Percentiles rank a stretch among this genome's conserved stretches.
These are phyloP conservation scores for Pseudoatta argentina DNA, from an alignment of 1,140 invertebrate genomes.

Conservation along the genomic window DNA sequence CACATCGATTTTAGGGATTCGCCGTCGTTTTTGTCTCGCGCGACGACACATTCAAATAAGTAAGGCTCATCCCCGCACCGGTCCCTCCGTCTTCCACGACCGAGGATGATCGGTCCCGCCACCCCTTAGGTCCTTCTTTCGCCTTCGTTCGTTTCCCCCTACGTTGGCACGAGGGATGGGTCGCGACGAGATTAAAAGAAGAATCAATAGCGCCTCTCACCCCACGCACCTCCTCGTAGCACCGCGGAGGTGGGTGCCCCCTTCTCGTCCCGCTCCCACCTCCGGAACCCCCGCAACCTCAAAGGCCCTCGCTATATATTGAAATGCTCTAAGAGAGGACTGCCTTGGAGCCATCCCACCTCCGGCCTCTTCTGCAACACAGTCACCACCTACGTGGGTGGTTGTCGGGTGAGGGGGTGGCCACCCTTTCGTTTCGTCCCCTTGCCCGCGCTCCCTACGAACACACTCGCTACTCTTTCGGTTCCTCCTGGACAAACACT, in stretches of 20 bases:
- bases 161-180: slow-evolving; percentile 80
- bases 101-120: slow-evolving; percentile 26
- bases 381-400: slow-evolving; percentile 79
- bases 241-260: slow-evolving; percentile 67
- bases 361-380: slow-evolving; percentile 64
- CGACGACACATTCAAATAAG: slow-evolving; percentile 86
- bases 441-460: slow-evolving; percentile 38
- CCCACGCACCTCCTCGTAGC: slow-evolving; percentile 56
- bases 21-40: slow-evolving; percentile 83
- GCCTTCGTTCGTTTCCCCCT: slow-evolving; percentile 52
- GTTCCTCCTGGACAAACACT: slow-evolving; percentile 81
- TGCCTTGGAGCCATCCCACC: slow-evolving; percentile 71
- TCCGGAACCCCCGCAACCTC: slow-evolving; percentile 81
- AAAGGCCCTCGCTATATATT: slow-evolving; percentile 85
- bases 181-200: slow-evolving; percentile 86
- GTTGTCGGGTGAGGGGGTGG: slow-evolving; percentile 64
- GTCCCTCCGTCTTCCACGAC: slow-evolving; percentile 11
- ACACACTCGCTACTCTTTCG: slow-evolving; percentile 74
- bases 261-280: slow-evolving; percentile 73
- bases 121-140: slow-evolving; percentile 54
- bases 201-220: slow-evolving; percentile 82
- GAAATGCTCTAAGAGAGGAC: slow-evolving; percentile 85
- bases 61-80: slow-evolving; percentile 72
- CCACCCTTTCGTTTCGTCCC: slow-evolving; percentile 62
- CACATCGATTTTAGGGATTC: slow-evolving; percentile 84